Percentiles rank a stretch among this genome's conserved stretches.
Evolutionary conservation across 2,888 invertebrate genomes (phyloP).

Genomic region (Periphyllus acericola): DNA sequence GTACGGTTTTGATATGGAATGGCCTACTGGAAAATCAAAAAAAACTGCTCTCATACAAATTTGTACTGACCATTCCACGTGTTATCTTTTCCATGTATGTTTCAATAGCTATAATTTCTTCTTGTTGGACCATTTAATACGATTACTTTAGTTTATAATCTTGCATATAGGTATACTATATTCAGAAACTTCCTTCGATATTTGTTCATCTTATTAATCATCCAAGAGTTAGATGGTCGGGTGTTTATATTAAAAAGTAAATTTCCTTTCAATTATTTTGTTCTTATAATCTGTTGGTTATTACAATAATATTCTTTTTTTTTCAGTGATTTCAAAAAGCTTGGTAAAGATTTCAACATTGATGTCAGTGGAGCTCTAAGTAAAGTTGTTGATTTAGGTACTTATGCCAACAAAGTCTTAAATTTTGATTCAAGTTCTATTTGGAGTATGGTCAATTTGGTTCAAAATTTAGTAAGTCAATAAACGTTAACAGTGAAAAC

Average conservation of each 20-base stretch:
- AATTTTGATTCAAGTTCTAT: constrained; percentile 68
- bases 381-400: constrained; percentile 73
- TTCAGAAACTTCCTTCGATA: constrained; percentile 72
- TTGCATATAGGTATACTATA: constrained; percentile 54
- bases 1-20: constrained; percentile 75
- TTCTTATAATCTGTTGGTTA: constrained; percentile 1
- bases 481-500: background rate
- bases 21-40: constrained; percentile 73
- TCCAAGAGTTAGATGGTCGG: constrained; percentile 72
- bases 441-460: constrained; percentile 74
- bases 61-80: constrained; percentile 70
- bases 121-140: background rate
- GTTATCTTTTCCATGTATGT: constrained; percentile 72
- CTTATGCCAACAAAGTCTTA: constrained; percentile 71
- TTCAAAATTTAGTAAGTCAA: constrained; percentile 70
- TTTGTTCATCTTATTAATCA: constrained; percentile 71
- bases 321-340: constrained; percentile 73
- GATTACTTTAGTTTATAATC: background rate
- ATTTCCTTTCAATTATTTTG: constrained; percentile 63
- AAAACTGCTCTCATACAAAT: constrained; percentile 75
- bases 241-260: constrained; percentile 75
- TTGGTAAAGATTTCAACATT: constrained; percentile 73
- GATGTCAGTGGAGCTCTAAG: constrained; percentile 71
- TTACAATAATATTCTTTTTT: constrained; percentile 64
- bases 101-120: background rate